phyloP scores from a whole-genome alignment of 1,140 invertebrate species.

The Chironomus tepperi region DNA sequence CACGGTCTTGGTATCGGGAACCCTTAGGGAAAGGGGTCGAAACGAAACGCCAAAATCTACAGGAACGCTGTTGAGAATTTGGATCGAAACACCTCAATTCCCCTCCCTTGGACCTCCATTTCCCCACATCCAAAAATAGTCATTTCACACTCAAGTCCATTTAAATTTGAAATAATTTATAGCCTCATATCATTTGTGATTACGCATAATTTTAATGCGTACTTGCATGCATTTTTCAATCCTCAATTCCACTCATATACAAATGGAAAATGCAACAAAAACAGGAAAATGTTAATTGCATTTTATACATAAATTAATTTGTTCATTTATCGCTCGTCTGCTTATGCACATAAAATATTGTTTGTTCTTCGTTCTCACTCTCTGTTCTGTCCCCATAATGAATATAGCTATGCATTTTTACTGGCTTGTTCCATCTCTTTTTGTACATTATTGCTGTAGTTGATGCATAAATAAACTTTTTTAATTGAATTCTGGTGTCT shows the following conservation, averaged over 20 bases:
- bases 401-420: too few relatives aligned
- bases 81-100: too few relatives aligned
- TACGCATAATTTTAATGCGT: background rate
- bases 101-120: too few relatives aligned
- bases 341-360: background rate
- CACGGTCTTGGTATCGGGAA: too few relatives aligned
- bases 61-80: too few relatives aligned
- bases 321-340: background rate
- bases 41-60: too few relatives aligned
- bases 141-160: too few relatives aligned
- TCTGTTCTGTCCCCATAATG: background rate
- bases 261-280: background rate
- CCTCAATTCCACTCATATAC: background rate
- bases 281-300: conserved; percentile 8
- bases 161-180: too few relatives aligned
- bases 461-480: conserved; percentile 14
- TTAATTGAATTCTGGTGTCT: background rate
- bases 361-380: background rate
- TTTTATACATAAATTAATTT: conserved; percentile 10
- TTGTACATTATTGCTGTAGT: background rate
- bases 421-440: too few relatives aligned
- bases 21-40: too few relatives aligned
- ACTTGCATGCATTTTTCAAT: background rate
- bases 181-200: background rate
- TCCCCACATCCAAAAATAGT: too few relatives aligned